These are phyloP conservation scores for Tachysurus fulvidraco DNA, from an alignment of 2,113 vertebrate genomes.

Conservation along the genomic window DNA sequence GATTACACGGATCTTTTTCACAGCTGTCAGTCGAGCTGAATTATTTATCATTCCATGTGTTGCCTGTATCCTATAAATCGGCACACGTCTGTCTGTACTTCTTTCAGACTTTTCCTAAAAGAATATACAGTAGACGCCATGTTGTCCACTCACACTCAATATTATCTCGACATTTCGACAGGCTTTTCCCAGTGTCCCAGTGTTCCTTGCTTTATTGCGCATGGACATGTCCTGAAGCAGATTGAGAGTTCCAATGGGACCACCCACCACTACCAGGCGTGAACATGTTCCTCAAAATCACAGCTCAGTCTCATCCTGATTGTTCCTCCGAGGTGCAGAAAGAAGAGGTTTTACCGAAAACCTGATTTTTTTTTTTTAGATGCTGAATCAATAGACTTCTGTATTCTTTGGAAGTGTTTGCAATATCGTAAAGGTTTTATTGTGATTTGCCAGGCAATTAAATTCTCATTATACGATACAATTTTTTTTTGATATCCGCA, in stretches of 20 bases:
- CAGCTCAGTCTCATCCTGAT: neutral
- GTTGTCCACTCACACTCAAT: neutral
- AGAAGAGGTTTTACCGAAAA: neutral
- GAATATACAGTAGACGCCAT: neutral
- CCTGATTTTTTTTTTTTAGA: neutral
- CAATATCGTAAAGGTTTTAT: neutral
- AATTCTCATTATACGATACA: neutral
- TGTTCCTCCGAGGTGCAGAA: neutral
- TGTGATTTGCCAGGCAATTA: too few relatives aligned
- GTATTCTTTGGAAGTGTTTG: neutral
- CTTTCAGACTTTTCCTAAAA: neutral
- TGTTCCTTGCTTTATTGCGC: neutral
- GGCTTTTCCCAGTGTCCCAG: neutral
- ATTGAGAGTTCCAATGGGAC: neutral
- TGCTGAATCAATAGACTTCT: neutral
- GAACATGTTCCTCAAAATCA: neutral
- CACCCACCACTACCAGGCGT: neutral
- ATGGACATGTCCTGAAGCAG: neutral
- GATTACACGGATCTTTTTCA: conserved; percentile 2
- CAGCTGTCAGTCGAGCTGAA: conserved; percentile 17
- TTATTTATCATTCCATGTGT: conserved; percentile 29
- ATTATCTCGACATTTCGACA: neutral
- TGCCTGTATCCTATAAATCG: neutral
- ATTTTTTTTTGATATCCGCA: neutral
- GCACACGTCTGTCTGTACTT: neutral